Evolutionary conservation across 2,888 invertebrate genomes (phyloP).

Genomic region (Mythimna pallens): DNA sequence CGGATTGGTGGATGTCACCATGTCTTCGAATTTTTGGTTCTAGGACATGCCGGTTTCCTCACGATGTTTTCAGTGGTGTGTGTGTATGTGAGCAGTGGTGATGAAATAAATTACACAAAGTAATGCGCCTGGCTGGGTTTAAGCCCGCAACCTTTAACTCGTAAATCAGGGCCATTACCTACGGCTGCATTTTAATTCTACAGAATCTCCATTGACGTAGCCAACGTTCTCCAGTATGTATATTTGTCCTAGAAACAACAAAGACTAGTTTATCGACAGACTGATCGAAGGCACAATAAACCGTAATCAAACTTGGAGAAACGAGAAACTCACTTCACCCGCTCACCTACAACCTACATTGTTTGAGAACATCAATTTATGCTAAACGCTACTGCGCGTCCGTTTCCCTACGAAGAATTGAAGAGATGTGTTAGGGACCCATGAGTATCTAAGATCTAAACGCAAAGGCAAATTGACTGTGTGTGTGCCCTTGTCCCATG

Average conservation of each 20-base stretch:
- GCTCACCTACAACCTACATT: constrained; percentile 65
- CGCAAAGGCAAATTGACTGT: neutral
- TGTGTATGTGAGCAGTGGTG: no score
- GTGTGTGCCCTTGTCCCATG: no score
- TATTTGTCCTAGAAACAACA: constrained; percentile 54
- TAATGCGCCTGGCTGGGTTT: no score
- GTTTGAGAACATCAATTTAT: constrained; percentile 68
- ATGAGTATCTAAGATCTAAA: neutral
- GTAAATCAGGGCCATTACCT: no score
- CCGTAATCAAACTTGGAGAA: constrained; percentile 77
- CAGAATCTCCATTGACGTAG: neutral
- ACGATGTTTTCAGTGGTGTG: no score
- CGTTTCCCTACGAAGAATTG: constrained; percentile 11
- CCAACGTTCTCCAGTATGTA: constrained; percentile 25
- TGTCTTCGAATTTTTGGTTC: no score
- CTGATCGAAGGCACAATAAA: constrained; percentile 68
- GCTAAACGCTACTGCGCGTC: constrained; percentile 52
- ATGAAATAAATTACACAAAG: no score
- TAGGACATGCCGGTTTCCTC: no score
- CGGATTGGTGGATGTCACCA: no score
- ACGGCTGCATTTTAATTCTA: constrained; percentile 6
- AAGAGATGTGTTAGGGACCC: neutral
- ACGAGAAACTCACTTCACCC: constrained; percentile 71
- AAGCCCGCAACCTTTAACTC: no score
- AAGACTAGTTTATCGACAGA: constrained; percentile 60